Base-by-base conservation (phyloP, 2,113 vertebrate genomes). In the Nicator chloris region DNA sequence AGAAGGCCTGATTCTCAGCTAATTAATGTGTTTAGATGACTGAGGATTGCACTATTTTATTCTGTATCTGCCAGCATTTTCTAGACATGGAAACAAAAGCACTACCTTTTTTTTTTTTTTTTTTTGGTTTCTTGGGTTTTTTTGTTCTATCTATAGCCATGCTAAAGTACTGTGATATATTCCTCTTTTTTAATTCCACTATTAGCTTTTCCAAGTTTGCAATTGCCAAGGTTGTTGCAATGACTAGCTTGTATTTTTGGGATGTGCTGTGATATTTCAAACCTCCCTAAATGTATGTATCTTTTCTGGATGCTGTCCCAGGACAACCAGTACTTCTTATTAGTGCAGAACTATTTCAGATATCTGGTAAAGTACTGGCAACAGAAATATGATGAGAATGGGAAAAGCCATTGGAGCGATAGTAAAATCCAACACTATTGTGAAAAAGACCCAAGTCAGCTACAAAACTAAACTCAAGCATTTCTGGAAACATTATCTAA, bases 1-100 rank as follows among this genome's bases (percentile, higher is more conserved):
- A 95, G 95, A 95, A 84, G 9, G 47, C 66, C 73, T 71, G 81
- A 94, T 96, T 95, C 86, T 95, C 91, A 83, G 61, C 68, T 96
- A 96, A 96, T 97, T 95, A 96, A 96, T 5, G 13, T 73, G 81
- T 94, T 81, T 70, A 70, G 83, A 35, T 85, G 95, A 96, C 70
- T 96, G 84, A 44, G 47, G 44, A 26, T 76, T 47, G 54, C 70
- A 64, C 59, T 96, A 45, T 78, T 95, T 95, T 94, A 79, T 96
- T 86, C 66, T 94, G 60, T 93, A 72, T 96, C 92, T 96, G 76
- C 70, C 65, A 92, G 80, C 69, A 86, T 64, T 95, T 96, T 97
- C 73, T 95, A 82, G 87, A 86, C 40, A 35, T 40, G 18, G 64
- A 96, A 95, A 92, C 94, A 95, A 89, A 88, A 68, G 39, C 45